Evolutionary conservation across 1,140 invertebrate genomes (phyloP).

Genomic region (Ylistrum balloti): DNA sequence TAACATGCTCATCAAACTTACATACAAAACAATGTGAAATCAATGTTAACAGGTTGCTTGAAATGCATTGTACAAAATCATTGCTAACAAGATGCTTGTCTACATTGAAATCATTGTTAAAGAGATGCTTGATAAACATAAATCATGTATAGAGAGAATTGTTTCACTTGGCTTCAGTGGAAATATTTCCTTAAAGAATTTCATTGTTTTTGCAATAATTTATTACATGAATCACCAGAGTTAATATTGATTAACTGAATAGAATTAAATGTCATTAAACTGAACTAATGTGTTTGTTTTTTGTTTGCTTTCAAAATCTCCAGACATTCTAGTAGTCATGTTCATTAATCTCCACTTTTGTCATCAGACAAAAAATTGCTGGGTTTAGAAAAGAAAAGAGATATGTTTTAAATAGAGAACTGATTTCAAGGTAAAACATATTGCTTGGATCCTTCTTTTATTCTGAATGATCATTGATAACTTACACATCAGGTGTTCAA

Average conservation of each 20-base stretch:
- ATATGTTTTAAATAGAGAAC: too few species aligned
- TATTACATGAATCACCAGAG: slow-evolving; percentile 8
- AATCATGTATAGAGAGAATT: neutral
- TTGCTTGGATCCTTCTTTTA: too few species aligned
- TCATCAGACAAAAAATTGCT: too few species aligned
- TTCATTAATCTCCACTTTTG: too few species aligned
- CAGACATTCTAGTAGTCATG: too few species aligned
- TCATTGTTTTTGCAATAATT: slow-evolving; percentile 35
- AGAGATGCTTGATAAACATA: neutral
- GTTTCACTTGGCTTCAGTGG: neutral
- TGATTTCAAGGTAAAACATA: too few species aligned
- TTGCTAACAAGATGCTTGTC: neutral
- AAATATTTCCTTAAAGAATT: neutral
- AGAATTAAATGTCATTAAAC: slow-evolving; percentile 31
- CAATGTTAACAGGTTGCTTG: neutral
- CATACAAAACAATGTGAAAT: too few species aligned
- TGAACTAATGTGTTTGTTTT: slow-evolving; percentile 9
- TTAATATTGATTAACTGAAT: slow-evolving; percentile 11
- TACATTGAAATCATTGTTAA: neutral
- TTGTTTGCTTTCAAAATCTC: too few species aligned
- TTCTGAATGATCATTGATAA: too few species aligned
- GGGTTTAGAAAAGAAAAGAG: too few species aligned
- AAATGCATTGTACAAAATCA: neutral
- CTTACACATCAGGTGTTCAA: too few species aligned
- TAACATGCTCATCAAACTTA: slow-evolving; percentile 4